phyloP scores from a whole-genome alignment of 2,888 invertebrate species.

The Parnassius apollo region DNA sequence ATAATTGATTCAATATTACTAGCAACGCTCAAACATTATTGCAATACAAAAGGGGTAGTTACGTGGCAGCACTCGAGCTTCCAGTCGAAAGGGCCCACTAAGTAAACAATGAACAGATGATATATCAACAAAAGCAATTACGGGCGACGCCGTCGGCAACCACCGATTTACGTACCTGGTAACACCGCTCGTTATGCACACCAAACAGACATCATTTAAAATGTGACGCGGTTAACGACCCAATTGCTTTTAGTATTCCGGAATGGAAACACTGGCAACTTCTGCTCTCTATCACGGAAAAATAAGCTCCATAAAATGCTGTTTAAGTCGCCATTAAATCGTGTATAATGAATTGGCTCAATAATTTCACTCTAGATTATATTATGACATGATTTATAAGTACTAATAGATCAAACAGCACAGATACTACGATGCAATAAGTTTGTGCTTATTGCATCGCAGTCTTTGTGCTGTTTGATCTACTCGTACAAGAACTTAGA shows the following conservation, averaged over 20 bases:
- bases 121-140: conserved; percentile 73
- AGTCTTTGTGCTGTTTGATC: too few relatives aligned
- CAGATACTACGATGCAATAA: too few relatives aligned
- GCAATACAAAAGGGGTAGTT: conserved; percentile 33
- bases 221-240: conserved; percentile 53
- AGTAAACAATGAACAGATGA: conserved; percentile 69
- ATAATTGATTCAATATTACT: background rate
- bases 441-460: too few relatives aligned
- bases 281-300: too few relatives aligned
- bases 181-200: conserved; percentile 50
- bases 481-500: too few relatives aligned
- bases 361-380: too few relatives aligned
- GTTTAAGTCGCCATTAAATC: too few relatives aligned
- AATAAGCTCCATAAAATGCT: too few relatives aligned
- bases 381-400: too few relatives aligned
- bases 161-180: conserved; percentile 49
- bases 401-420: too few relatives aligned
- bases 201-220: conserved; percentile 51
- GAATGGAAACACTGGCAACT: conserved; percentile 23
- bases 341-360: too few relatives aligned
- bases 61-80: conserved; percentile 43
- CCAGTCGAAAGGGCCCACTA: conserved; percentile 63
- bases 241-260: conserved; percentile 30
- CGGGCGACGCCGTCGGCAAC: conserved; percentile 56
- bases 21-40: conserved; percentile 25